phyloP scores from a whole-genome alignment of 2,888 invertebrate genomes.

The Carpatolechia fugitivella region DNA sequence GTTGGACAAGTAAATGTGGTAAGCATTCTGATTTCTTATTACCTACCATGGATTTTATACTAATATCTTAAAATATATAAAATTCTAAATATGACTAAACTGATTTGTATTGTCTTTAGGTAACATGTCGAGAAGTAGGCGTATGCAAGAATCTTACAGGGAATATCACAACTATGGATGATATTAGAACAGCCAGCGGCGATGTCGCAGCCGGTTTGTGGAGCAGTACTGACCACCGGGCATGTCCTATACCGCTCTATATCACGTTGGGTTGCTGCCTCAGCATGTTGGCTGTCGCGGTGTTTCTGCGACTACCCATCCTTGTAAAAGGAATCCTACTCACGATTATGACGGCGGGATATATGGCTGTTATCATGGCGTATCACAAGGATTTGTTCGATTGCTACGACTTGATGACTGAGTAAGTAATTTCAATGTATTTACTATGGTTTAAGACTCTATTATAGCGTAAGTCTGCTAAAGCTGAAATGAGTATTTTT shows the following conservation, averaged over 20 bases:
- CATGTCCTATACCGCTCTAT: constrained; percentile 92
- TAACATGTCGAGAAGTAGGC: constrained; percentile 66
- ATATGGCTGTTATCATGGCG: constrained; percentile 88
- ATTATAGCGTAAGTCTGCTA: too few relatives aligned
- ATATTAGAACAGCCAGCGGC: constrained; percentile 58
- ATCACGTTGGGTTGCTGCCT: constrained; percentile 91
- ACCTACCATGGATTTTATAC: not conserved
- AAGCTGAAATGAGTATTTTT: too few relatives aligned
- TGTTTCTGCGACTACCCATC: constrained; percentile 90
- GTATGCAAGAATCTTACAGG: constrained; percentile 64
- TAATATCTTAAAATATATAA: not conserved
- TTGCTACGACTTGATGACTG: constrained; percentile 88
- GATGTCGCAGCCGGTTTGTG: constrained; percentile 56
- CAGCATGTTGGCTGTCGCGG: constrained; percentile 90
- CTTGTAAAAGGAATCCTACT: constrained; percentile 88
- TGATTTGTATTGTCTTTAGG: constrained; percentile 43
- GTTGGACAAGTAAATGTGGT: constrained; percentile 96
- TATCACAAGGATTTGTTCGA: constrained; percentile 89
- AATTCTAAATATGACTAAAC: too few relatives aligned
- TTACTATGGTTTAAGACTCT: too few relatives aligned
- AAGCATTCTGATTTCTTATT: constrained; percentile 54
- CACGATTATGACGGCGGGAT: constrained; percentile 88
- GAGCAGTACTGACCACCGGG: constrained; percentile 83
- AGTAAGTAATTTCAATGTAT: constrained; percentile 72
- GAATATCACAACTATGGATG: constrained; percentile 74